Conservation (phyloP, 2,113 vertebrate genomes). For the Hylia prasina region DNA sequence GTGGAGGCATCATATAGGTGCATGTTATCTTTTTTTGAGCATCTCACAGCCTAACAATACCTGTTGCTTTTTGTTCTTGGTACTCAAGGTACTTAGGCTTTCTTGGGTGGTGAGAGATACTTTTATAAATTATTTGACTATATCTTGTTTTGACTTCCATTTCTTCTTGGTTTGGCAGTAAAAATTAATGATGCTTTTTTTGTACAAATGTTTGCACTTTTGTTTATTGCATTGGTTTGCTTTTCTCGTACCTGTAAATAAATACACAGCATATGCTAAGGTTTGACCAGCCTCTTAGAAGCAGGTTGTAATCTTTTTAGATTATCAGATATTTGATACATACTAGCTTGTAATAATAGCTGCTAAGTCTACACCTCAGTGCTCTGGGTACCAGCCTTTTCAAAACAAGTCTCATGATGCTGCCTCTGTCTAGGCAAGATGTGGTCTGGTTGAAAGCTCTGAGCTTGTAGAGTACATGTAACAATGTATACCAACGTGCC, state of each 20-base stretch:
- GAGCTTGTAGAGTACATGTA: rapidly evolving
- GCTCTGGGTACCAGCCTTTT: neutral
- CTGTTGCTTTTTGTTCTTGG: neutral
- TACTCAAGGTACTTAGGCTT: neutral
- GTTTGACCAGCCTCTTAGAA: neutral
- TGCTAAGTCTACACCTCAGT: neutral
- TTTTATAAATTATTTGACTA: neutral
- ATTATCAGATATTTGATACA: neutral
- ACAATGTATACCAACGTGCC: neutral
- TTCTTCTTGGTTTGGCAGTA: neutral
- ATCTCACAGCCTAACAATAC: neutral
- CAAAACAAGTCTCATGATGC: neutral
- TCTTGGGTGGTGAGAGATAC: neutral
- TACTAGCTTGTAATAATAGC: neutral
- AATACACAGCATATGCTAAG: neutral
- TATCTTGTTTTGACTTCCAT: neutral
- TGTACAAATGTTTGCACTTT: neutral
- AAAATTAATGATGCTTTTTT: neutral
- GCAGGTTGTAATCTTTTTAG: neutral
- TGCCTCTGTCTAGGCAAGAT: neutral
- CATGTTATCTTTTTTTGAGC: neutral
- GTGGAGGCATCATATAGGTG: neutral
- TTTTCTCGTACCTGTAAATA: neutral
- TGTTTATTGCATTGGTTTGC: neutral
- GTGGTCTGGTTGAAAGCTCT: neutral